A percentile compares a stretch with the other conserved stretches of the same genome.
These are phyloP conservation scores for Papilio polyxenes DNA, from an alignment of 1,140 invertebrate species.

Conservation along the genomic window DNA sequence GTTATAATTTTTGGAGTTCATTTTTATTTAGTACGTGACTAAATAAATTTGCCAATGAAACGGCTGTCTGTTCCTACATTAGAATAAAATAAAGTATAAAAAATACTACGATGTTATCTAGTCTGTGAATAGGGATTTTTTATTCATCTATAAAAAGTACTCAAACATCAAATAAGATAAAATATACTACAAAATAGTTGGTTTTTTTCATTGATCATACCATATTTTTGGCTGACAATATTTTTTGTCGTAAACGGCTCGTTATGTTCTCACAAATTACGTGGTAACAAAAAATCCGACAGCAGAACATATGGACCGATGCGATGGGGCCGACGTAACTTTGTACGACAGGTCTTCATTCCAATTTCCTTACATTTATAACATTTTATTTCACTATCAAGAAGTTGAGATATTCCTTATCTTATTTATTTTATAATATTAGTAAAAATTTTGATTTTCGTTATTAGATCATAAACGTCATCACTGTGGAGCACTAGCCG, in stretches of 20 bases:
- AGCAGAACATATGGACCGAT: not conserved
- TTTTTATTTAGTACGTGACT: too few species aligned
- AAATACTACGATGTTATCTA: too few species aligned
- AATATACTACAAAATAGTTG: not conserved
- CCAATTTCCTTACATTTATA: not conserved
- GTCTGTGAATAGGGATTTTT: too few species aligned
- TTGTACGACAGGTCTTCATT: not conserved
- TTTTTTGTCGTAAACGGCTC: conserved; percentile 30
- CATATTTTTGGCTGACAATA: not conserved
- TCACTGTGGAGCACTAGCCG: too few species aligned
- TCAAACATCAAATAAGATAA: too few species aligned
- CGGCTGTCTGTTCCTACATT: too few species aligned
- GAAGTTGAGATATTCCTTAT: too few species aligned
- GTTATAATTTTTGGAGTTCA: too few species aligned
- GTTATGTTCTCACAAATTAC: conserved; percentile 23
- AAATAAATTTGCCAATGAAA: too few species aligned
- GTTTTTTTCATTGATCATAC: not conserved
- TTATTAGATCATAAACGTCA: too few species aligned
- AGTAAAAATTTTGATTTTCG: too few species aligned
- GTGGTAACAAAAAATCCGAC: conserved; percentile 32
- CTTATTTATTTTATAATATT: not conserved
- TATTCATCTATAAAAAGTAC: not conserved
- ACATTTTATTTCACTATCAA: not conserved
- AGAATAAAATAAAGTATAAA: too few species aligned
- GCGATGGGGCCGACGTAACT: not conserved